Conservation (phyloP, 92 coral and sea anemone species). For the Isaurus tuberculatus region DNA sequence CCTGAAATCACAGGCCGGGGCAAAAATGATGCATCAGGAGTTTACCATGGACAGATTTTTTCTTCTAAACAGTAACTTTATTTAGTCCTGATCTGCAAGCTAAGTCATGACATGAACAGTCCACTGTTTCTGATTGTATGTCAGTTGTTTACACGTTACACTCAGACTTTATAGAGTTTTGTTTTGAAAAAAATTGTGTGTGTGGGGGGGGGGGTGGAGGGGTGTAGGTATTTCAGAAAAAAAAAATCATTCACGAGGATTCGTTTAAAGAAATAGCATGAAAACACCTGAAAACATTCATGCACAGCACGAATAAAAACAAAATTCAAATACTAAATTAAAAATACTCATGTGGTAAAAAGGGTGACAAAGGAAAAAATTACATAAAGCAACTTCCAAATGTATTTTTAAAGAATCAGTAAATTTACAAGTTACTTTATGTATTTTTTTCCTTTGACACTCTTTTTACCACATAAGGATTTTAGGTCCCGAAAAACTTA, state of each 20-base stretch:
- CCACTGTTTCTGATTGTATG: slow-evolving; percentile 23
- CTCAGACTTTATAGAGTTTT: slow-evolving; percentile 25
- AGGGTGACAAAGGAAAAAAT: slow-evolving; percentile 18
- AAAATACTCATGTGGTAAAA: slow-evolving; percentile 8
- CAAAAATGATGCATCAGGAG: slow-evolving; percentile 43
- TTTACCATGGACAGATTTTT: slow-evolving; percentile 51
- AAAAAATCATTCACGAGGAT: background rate
- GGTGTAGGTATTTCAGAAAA: slow-evolving; percentile 10
- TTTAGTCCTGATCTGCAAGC: slow-evolving; percentile 11
- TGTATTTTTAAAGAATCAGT: slow-evolving; percentile 9
- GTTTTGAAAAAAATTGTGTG: slow-evolving; percentile 13
- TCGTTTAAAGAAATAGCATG: slow-evolving; percentile 22
- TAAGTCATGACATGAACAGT: slow-evolving; percentile 29
- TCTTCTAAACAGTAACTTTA: slow-evolving; percentile 50
- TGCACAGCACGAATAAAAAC: slow-evolving; percentile 8
- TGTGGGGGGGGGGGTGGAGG: background rate
- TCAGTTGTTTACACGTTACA: slow-evolving; percentile 19
- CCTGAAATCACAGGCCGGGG: slow-evolving; percentile 45
- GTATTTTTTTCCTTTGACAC: slow-evolving; percentile 14
- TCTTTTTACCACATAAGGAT: background rate
- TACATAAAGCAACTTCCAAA: slow-evolving; percentile 5
- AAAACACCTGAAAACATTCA: slow-evolving; percentile 7
- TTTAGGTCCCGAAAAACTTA: slow-evolving; percentile 22
- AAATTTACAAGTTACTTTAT: slow-evolving; percentile 10
- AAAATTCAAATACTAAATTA: background rate